A percentile compares a stretch with the other conserved stretches of the same genome.
These are phyloP conservation scores for Oplegnathus fasciatus DNA, from an alignment of 2,113 vertebrate species.

Conservation along the genomic window DNA sequence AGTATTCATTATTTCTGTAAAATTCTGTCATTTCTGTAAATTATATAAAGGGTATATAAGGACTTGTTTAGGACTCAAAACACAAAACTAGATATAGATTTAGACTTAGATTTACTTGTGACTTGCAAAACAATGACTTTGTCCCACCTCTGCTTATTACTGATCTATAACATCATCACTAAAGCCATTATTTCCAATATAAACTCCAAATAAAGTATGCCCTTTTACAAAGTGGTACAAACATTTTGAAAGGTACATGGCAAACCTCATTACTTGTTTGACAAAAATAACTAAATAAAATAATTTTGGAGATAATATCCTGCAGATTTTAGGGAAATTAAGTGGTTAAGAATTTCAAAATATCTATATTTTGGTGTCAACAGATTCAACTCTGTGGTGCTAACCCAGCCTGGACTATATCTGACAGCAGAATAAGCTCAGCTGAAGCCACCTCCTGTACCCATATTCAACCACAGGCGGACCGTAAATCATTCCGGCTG, in stretches of 20 bases:
- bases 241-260: neutral
- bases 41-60: neutral
- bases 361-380: neutral
- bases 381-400: neutral
- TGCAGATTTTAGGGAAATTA: neutral
- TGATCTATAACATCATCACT: neutral
- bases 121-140: neutral
- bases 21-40: no score
- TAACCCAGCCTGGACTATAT: neutral
- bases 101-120: neutral
- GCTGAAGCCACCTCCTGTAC: constrained; percentile 19
- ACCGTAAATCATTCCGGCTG: constrained; percentile 60
- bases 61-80: no score
- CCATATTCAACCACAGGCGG: constrained; percentile 22
- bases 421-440: neutral
- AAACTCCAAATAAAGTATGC: neutral
- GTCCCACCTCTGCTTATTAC: neutral
- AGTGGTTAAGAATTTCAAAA: neutral
- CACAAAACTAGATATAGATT: no score
- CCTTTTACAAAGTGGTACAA: neutral
- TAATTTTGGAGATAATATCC: neutral
- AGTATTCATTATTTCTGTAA: no score
- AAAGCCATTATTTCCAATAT: neutral
- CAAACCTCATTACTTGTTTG: neutral
- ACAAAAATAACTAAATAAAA: neutral